Evolutionary conservation across 2,113 vertebrate species (phyloP).

Genomic region (Erythrolamprus reginae): DNA sequence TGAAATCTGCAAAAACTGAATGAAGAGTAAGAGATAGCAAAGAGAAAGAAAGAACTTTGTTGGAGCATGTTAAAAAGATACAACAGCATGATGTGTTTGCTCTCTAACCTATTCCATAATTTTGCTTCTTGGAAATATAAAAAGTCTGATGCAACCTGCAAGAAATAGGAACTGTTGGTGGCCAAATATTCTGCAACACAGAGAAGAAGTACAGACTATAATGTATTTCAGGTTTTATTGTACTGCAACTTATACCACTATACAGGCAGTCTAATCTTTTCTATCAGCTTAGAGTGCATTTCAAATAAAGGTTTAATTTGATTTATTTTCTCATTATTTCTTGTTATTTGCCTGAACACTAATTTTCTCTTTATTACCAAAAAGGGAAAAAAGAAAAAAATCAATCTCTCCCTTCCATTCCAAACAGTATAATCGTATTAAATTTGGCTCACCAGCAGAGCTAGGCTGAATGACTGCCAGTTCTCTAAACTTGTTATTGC

Average conservation of each 20-base stretch:
- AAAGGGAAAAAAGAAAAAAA: background rate
- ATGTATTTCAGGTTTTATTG: background rate
- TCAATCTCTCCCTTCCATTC: background rate
- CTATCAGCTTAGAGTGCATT: conserved; percentile 27
- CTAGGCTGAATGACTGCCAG: conserved; percentile 15
- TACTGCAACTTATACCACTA: background rate
- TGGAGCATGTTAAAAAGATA: background rate
- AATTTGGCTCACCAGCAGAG: conserved; percentile 24
- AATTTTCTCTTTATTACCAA: conserved; percentile 7
- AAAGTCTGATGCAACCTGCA: background rate
- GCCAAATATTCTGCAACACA: background rate
- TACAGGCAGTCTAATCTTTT: background rate
- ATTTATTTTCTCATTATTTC: conserved; percentile 25
- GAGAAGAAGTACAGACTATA: conserved; percentile 1
- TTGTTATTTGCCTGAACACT: conserved; percentile 29
- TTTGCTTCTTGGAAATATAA: conserved; percentile 12
- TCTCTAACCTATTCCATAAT: background rate
- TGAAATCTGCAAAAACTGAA: background rate
- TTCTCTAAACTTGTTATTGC: conserved; percentile 35
- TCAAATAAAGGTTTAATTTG: conserved; percentile 19
- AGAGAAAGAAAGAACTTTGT: background rate
- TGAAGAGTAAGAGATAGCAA: background rate
- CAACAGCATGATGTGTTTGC: background rate
- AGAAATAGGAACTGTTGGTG: background rate
- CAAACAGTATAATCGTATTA: conserved; percentile 20